Percentiles rank a stretch among this genome's conserved stretches.
phyloP scores from a whole-genome alignment of 2,113 vertebrate species.

The Tichodroma muraria region DNA sequence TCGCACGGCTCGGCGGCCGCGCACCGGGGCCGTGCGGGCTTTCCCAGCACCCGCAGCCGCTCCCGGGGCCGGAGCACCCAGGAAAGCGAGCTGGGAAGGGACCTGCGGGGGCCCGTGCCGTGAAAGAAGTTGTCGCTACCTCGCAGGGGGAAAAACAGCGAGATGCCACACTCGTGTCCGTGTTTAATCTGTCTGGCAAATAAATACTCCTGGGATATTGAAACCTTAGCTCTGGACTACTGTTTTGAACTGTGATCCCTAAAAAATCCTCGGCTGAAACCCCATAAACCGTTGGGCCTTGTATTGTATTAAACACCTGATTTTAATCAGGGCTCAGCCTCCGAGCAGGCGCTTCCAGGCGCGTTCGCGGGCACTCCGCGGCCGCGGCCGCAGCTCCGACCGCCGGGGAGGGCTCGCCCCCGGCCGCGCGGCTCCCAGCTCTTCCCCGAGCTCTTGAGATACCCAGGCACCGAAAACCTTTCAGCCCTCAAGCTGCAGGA shows the following conservation, averaged over 20 bases:
- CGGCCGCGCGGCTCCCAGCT: not conserved
- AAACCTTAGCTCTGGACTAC: slow-evolving; percentile 12
- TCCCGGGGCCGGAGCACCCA: not conserved
- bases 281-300: slow-evolving; percentile 59
- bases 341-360: not conserved
- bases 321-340: slow-evolving; percentile 51
- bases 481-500: not conserved
- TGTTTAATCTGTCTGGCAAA: not conserved
- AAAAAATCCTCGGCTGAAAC: slow-evolving; percentile 54
- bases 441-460: not conserved
- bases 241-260: slow-evolving; percentile 45
- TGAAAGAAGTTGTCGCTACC: not conserved
- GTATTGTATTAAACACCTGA: slow-evolving; percentile 57
- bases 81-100: not conserved
- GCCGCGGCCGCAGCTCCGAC: not conserved
- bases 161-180: not conserved
- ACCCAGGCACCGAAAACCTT: not conserved
- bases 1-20: not conserved
- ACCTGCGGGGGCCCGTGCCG: not conserved
- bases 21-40: not conserved
- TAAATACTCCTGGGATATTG: slow-evolving; percentile 28
- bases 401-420: not conserved
- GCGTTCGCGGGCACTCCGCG: not conserved
- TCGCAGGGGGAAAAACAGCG: not conserved
- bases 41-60: not conserved